Evolutionary conservation across 1,140 invertebrate genomes (phyloP).

Genomic region (Drosophila hydei): DNA sequence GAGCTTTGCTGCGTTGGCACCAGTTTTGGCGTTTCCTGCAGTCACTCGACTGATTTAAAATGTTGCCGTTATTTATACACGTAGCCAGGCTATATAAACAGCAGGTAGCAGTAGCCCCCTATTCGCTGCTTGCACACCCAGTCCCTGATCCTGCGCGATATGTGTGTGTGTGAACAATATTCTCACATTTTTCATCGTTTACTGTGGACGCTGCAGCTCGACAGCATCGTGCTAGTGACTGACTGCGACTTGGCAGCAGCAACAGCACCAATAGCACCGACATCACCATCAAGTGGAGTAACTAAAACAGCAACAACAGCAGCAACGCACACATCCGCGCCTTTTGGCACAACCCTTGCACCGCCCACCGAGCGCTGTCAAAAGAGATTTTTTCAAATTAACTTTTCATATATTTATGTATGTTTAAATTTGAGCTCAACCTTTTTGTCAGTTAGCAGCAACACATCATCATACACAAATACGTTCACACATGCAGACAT

Average conservation of each 20-base stretch:
- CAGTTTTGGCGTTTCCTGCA: constrained; percentile 76
- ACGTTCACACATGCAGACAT: constrained; percentile 3
- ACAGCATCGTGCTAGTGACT: constrained; percentile 74
- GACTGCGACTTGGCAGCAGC: constrained; percentile 66
- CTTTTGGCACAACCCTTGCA: neutral
- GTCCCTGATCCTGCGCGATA: constrained; percentile 7
- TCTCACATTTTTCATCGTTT: constrained; percentile 79
- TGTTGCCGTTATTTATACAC: constrained; percentile 82
- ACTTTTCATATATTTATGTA: constrained; percentile 82
- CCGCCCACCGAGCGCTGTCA: constrained; percentile 58
- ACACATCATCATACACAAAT: constrained; percentile 27
- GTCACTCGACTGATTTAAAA: constrained; percentile 81
- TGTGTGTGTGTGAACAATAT: constrained; percentile 43
- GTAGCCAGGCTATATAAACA: constrained; percentile 74
- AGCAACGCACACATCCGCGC: neutral
- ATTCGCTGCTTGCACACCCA: constrained; percentile 8
- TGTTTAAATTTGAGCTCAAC: constrained; percentile 67
- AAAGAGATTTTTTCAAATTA: constrained; percentile 83
- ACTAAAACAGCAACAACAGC: constrained; percentile 8
- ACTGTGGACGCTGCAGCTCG: constrained; percentile 59
- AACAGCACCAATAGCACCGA: constrained; percentile 32
- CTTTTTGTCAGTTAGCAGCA: constrained; percentile 49
- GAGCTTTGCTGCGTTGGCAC: constrained; percentile 53
- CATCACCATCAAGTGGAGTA: constrained; percentile 9
- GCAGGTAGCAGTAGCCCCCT: constrained; percentile 27